These are phyloP conservation scores for Sebastes glaucus DNA, from an alignment of 2,797 vertebrate genomes.

Conservation along the genomic window DNA sequence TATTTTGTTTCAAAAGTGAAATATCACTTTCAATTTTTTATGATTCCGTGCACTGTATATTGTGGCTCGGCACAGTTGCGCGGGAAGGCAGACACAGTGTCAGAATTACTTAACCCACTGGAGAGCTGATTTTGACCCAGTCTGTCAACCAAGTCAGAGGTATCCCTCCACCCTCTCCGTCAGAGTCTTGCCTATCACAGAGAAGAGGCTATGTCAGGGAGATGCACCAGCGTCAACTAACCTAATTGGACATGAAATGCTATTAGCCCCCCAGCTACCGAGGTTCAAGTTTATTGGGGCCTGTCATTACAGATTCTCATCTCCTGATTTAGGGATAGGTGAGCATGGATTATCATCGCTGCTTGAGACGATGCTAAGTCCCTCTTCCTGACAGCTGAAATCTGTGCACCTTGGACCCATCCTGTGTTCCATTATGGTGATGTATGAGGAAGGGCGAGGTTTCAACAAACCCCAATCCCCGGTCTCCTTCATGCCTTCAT, in stretches of 20 bases:
- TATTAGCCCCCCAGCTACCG: conserved; percentile 77
- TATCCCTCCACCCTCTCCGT: conserved; percentile 28
- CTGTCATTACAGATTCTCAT: conserved; percentile 78
- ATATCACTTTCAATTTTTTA: conserved; percentile 62
- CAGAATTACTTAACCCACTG: conserved; percentile 67
- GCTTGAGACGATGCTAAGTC: conserved; percentile 38
- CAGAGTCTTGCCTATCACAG: conserved; percentile 50
- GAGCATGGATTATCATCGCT: conserved; percentile 58
- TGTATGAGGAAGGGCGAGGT: conserved; percentile 15
- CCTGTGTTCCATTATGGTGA: conserved; percentile 30
- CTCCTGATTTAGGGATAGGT: conserved; percentile 49
- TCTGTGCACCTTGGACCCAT: conserved; percentile 40
- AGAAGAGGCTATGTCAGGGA: conserved; percentile 49
- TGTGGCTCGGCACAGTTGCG: conserved; percentile 41
- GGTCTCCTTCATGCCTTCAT: conserved; percentile 38
- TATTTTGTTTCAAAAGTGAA: conserved; percentile 68
- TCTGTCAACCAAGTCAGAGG: conserved; percentile 60
- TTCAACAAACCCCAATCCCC: conserved; percentile 16
- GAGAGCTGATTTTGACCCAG: conserved; percentile 69
- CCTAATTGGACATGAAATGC: conserved; percentile 81
- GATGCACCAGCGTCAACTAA: conserved; percentile 59
- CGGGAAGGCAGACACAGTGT: conserved; percentile 61
- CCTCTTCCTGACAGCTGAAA: conserved; percentile 42
- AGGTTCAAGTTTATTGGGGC: conserved; percentile 75
- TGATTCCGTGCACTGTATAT: conserved; percentile 40